Evolutionary conservation across 2,888 invertebrate species (phyloP), one percentile per base, ranked within the genome.

Genomic region (Apotomis capreana): DNA sequence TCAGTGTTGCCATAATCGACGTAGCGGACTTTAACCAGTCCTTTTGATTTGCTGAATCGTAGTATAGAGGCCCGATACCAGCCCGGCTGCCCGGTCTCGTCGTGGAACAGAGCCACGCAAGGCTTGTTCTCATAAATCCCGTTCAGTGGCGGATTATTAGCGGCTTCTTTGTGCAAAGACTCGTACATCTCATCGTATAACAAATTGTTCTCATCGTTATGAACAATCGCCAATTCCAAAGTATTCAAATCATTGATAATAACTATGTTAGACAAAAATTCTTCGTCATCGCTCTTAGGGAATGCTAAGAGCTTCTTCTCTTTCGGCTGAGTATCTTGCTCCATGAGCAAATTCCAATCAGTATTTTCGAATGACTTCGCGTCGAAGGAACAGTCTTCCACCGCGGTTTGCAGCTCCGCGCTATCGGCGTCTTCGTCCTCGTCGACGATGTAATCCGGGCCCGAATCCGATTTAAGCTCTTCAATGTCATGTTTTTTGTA

Each of bases 1-100:
- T 95, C 95, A 6, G 90, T 85, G 79, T 96, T 96, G 1, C 97
- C 96, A 80, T 95, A 97, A 86, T 97, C 97, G 0, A 97, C 95
- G 84, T 95, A 97, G 76, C 93, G 90, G 0, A 97, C 95, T 79
- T 94, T 94, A 0, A 96, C 92, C 65, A 84, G 79, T 5, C 87
- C 85, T 15, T 89, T 84, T 0, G 79, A 78, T 51, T 89, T 82
- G 75, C 94, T 90, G 64, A 93, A 88, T 67, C 94, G 91, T 58
- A 94, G 83, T 67, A 97, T 94, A 12, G 92, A 81, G 0, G 95
- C 97, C 74, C 97, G 93, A 83, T 97, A 97, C 97, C 97, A 97
- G 51, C 55, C 65, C 46, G 65, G n/a, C 15, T 87, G 79, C 0
- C 90, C 89, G 81, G n/a, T 65, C 44, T 97, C 96, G 67, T 94